Evolutionary conservation across 1,140 invertebrate species (phyloP).

Genomic region (Camponotus vicinus): DNA sequence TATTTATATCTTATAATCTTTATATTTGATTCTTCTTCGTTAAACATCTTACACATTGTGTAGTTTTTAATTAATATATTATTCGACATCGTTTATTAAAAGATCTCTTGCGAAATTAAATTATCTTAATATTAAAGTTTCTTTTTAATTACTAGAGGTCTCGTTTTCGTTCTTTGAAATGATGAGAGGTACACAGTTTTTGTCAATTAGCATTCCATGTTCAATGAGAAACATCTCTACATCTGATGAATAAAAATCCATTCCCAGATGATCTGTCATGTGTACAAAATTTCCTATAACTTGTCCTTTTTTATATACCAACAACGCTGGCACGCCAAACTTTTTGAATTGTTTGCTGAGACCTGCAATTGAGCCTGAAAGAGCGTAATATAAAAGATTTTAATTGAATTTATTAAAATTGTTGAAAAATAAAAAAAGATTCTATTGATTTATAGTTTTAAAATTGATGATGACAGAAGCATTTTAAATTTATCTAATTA

Average conservation of each 20-base stretch:
- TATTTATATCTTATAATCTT: conserved; percentile 1
- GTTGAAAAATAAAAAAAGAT: not conserved
- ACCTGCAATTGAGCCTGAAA: conserved; percentile 88
- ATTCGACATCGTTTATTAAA: not conserved
- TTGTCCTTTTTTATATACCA: conserved; percentile 96
- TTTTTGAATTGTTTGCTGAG: conserved; percentile 94
- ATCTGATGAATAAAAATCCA: conserved; percentile 96
- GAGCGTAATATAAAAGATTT: not conserved
- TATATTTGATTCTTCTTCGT: not conserved
- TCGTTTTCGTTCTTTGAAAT: conserved; percentile 75
- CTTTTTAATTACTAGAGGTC: conserved; percentile 76
- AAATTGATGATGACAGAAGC: not conserved
- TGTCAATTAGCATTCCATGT: conserved; percentile 92
- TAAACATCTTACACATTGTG: not conserved
- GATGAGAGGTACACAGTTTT: conserved; percentile 85
- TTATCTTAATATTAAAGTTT: conserved; percentile 7
- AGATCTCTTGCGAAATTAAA: not conserved
- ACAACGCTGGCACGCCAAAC: conserved; percentile 95
- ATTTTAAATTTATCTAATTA: not conserved
- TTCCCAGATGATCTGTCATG: conserved; percentile 94
- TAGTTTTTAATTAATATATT: not conserved
- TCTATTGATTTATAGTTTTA: not conserved
- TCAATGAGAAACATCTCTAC: conserved; percentile 96
- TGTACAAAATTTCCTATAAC: conserved; percentile 97
- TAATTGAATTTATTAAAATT: too few species aligned